Conservation (phyloP, 2,797 vertebrate species). For the Sciurus vulgaris region DNA sequence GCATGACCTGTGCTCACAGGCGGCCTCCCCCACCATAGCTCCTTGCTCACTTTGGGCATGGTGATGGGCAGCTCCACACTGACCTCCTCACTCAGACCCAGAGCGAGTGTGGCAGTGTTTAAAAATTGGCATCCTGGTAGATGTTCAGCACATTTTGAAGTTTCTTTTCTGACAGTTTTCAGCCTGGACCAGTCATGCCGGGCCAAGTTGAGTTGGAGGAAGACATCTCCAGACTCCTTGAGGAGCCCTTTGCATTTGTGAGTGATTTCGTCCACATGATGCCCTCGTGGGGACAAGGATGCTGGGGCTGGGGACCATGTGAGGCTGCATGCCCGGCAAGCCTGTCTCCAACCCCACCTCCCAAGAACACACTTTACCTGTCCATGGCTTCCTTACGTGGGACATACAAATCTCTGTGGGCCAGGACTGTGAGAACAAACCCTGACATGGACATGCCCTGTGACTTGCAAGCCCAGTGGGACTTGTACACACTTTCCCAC, state of each 20-base stretch:
- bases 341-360: background rate
- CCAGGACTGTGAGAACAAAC: background rate
- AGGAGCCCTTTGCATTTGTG: background rate
- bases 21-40: no score
- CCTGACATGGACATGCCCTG: background rate
- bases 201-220: background rate
- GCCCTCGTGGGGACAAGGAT: fast-evolving
- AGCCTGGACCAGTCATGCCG: background rate
- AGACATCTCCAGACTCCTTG: background rate
- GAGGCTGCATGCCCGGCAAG: no score
- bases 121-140: background rate
- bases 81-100: background rate
- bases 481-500: fast-evolving
- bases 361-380: background rate
- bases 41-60: background rate
- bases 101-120: background rate
- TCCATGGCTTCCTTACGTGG: background rate
- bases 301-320: background rate
- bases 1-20: background rate
- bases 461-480: fast-evolving
- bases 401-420: background rate
- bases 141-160: background rate
- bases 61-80: background rate
- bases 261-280: background rate
- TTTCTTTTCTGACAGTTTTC: background rate